Conservation (phyloP, 1,140 invertebrate genomes). For the Eueides isabella region DNA sequence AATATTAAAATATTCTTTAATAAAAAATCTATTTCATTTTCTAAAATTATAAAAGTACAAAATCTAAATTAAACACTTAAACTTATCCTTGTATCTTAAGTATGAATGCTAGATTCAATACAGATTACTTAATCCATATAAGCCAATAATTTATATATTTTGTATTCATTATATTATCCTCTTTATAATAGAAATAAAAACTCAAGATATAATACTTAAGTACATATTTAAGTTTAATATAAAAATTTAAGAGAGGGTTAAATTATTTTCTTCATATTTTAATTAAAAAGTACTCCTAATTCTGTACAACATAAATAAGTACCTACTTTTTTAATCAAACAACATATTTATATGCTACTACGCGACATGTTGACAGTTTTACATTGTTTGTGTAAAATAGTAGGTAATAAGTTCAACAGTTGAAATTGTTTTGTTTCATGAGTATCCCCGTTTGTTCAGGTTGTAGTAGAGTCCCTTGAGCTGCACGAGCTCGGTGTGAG, state of each 20-base stretch:
- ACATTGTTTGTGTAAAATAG: too few relatives aligned
- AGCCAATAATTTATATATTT: not conserved
- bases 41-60: not conserved
- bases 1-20: not conserved
- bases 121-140: not conserved
- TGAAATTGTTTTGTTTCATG: slow-evolving; percentile 15
- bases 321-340: too few relatives aligned
- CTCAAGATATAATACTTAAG: not conserved
- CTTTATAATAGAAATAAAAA: not conserved
- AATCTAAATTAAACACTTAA: not conserved
- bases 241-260: not conserved
- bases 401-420: too few relatives aligned
- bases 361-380: too few relatives aligned
- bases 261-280: too few relatives aligned
- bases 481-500: slow-evolving; percentile 89
- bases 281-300: not conserved
- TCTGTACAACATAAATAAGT: not conserved
- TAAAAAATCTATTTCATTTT: not conserved
- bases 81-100: not conserved
- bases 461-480: slow-evolving; percentile 90
- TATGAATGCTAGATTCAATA: not conserved
- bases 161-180: not conserved
- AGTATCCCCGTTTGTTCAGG: slow-evolving; percentile 57
- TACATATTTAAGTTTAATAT: not conserved
- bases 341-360: too few relatives aligned